phyloP scores from a whole-genome alignment of 1,140 invertebrate species.

The Drosophila repletoides region DNA sequence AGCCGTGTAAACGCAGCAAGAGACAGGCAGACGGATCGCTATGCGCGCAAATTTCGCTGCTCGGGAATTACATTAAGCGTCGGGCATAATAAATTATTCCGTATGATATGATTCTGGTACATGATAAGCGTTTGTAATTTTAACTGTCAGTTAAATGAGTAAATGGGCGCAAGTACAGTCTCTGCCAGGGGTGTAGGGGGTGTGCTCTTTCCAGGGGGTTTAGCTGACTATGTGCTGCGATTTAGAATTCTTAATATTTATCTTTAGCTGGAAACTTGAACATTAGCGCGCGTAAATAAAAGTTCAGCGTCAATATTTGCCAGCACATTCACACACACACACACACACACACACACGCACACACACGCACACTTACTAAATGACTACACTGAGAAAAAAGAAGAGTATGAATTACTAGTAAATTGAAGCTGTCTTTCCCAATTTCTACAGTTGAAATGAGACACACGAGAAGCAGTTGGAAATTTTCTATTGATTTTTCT shows the following conservation, averaged over 20 bases:
- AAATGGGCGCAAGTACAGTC: slow-evolving; percentile 46
- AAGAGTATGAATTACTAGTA: too few relatives aligned
- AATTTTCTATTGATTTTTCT: too few relatives aligned
- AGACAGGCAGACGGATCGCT: slow-evolving; percentile 23
- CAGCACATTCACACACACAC: slow-evolving; percentile 26
- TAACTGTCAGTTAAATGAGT: slow-evolving; percentile 81
- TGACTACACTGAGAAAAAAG: too few relatives aligned
- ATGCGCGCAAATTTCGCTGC: slow-evolving; percentile 57
- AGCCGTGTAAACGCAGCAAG: too few relatives aligned
- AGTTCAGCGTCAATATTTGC: slow-evolving; percentile 76
- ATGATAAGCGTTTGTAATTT: slow-evolving; percentile 81
- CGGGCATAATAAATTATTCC: slow-evolving; percentile 80
- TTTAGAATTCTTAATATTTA: slow-evolving; percentile 80
- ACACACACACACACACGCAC: slow-evolving; percentile 3
- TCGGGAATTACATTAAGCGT: slow-evolving; percentile 79
- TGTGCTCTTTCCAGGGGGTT: too few relatives aligned
- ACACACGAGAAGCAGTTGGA: too few relatives aligned
- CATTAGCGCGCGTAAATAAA: slow-evolving; percentile 80
- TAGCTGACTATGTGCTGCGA: slow-evolving; percentile 43
- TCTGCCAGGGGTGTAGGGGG: not conserved
- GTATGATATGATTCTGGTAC: slow-evolving; percentile 81
- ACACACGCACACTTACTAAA: slow-evolving; percentile 62
- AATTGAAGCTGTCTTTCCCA: too few relatives aligned
- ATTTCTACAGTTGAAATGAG: too few relatives aligned
- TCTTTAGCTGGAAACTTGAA: slow-evolving; percentile 75